Evolutionary conservation across 2,888 invertebrate genomes (phyloP), one percentile per base, ranked within the genome.

Genomic region (Patella ulyssiponensis): DNA sequence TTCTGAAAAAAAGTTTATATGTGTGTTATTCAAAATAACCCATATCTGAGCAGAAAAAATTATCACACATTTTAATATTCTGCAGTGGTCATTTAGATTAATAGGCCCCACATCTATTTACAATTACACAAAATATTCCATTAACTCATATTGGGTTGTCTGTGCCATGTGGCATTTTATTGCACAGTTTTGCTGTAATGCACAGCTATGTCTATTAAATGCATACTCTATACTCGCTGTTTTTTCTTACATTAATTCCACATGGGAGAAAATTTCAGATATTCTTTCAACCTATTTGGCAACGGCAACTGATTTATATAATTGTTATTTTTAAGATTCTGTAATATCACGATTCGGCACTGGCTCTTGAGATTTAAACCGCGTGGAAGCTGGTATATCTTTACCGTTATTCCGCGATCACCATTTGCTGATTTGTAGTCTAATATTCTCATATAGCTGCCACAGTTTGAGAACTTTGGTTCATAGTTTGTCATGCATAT

Each of bases 321-420:
- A n/a, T 74, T 78, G 12, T 69, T n/a, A 7, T 64, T 27, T 15
- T 11, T 53, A n/a, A 83, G 12, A 7, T 71, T 72, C 73, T 82
- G 79, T 51, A 84, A 75, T n/a, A 84, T 81, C 56, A 75, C 77
- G 12, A 79, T 74, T 14, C 84, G 81, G 56, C 84, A 84, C 58
- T 82, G 82, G n/a, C 79, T 79, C 76, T 79, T 79, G 69, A 84
- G 69, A 71, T 75, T 75, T 51, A 82, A 74, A 14, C 71, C 64
- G 17, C 82, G 78, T 7, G 84, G 84, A 70, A 84, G 76, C 80
- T 84, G 84, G 23, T 83, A 84, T 33, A 84, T 76, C 23, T 79
- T 73, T 51, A 84, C 80, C 12, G 69, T 75, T 7, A 77, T 74
- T n/a, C 73, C 75, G 23, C 74, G 75, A 15, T 78, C 74, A 4